These are phyloP conservation scores for Drosophila tanythrix DNA, from an alignment of 2,888 invertebrate genomes.

Conservation along the genomic window DNA sequence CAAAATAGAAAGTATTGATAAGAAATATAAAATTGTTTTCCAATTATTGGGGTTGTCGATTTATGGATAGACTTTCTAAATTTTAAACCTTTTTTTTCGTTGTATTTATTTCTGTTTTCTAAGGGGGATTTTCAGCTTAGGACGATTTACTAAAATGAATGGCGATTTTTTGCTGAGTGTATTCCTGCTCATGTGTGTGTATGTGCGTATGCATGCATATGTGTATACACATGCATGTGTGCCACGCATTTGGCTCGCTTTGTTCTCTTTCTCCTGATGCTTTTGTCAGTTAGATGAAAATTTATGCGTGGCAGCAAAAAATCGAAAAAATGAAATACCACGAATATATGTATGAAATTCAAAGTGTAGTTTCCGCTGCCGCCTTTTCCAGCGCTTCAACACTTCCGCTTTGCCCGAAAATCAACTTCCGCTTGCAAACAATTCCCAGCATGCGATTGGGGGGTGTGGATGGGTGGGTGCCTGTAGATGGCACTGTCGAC, in stretches of 20 bases:
- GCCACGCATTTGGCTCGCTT: slow-evolving; percentile 27
- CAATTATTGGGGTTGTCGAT: too few species aligned
- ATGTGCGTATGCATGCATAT: background rate
- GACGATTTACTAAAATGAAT: background rate
- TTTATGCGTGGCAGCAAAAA: slow-evolving; percentile 59
- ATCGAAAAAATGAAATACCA: slow-evolving; percentile 23
- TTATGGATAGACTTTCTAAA: too few species aligned
- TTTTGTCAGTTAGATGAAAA: slow-evolving; percentile 65
- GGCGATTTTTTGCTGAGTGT: background rate
- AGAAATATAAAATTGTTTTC: too few species aligned
- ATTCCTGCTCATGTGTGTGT: background rate
- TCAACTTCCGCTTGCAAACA: slow-evolving; percentile 75
- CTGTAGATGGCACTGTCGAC: background rate
- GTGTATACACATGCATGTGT: background rate
- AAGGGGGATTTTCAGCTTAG: background rate
- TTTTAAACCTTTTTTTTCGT: background rate
- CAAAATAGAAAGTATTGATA: too few species aligned
- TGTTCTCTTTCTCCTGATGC: slow-evolving; percentile 25
- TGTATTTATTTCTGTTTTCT: background rate
- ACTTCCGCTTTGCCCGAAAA: slow-evolving; percentile 75
- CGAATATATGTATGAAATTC: slow-evolving; percentile 58
- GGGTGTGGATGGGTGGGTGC: slow-evolving; percentile 1
- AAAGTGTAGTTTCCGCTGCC: slow-evolving; percentile 34
- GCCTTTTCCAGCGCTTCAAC: slow-evolving; percentile 52
- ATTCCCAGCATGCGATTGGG: slow-evolving; percentile 56